Base-by-base conservation (phyloP, 2,797 vertebrate genomes). In the Parotocinclus haroldoi region DNA sequence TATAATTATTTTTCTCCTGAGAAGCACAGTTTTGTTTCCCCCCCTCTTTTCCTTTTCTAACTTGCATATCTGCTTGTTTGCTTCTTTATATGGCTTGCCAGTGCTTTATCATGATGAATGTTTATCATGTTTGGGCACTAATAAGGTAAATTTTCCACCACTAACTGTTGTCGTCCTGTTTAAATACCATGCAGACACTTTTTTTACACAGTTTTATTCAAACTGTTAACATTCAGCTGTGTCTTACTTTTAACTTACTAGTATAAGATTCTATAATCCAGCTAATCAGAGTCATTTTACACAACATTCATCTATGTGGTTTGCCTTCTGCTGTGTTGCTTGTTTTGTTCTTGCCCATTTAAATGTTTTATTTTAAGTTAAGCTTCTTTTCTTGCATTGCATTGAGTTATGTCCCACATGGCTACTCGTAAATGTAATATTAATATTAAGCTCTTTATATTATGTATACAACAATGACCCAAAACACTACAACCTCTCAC, bases 61-160 rank as follows among this genome's bases (percentile, higher is more conserved):
- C 83, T 71, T 85, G 74, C 60, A 77, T 84, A 68, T 78, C 72
- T 85, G 65, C 83, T 77, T 87, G 79, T 88, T 87, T 88, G 84
- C 83, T 87, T 84, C 82, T 77, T 78, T 77, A 66, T 86, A 84
- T 77, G 12, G 76, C 87, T 88, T 81, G 81, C 86, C 86, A 75
- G 83, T 77, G 86, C 88, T 87, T 90, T 88, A 83, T 87, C 87
- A 84, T 82, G 89, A 88, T 85, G 86, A 88, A 75, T 90, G 78
- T 82, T 84, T 82, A 74, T 87, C 84, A 81, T 89, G 78, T 79
- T 85, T 80, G 74, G 81, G 78, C 78, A 51, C 73, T 85, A 88
- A 88, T 84, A 85, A 91, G 90, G 87, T 89, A 89, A 88, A 84
- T 61, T 65, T 48, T 66, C 58, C 71, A 71, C 71, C 51, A 70